Percentiles rank a stretch among this genome's conserved stretches.
These are phyloP conservation scores for Cantharis flavilabris DNA, from an alignment of 2,888 invertebrate genomes.

Conservation along the genomic window DNA sequence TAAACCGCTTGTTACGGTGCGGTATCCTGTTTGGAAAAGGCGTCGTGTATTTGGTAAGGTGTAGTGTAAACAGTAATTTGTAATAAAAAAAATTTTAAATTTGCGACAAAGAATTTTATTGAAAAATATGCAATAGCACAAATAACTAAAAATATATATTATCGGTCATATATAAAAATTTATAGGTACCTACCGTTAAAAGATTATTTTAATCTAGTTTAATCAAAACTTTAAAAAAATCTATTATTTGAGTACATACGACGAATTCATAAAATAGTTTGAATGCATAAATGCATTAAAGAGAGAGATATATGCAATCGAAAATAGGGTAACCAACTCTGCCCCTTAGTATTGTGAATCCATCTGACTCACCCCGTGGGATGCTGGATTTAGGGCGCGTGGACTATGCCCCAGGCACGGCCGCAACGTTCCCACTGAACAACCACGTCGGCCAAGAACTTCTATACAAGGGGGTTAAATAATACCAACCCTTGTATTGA, in stretches of 20 bases:
- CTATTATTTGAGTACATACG: constrained; percentile 27
- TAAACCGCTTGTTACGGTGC: constrained; percentile 14
- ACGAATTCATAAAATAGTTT: constrained; percentile 19
- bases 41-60: constrained; percentile 3
- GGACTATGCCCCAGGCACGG: constrained; percentile 35
- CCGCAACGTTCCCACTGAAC: constrained; percentile 57
- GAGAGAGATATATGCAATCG: constrained; percentile 12
- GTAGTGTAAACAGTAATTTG: neutral
- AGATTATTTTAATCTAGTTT: neutral
- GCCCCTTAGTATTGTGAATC: constrained; percentile 30
- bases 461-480: constrained; percentile 28
- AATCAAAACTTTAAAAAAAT: constrained; percentile 20
- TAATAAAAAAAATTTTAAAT: neutral
- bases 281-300: constrained; percentile 13
- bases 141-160: no score
- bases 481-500: constrained; percentile 31
- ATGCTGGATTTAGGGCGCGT: constrained; percentile 39
- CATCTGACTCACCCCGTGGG: constrained; percentile 40
- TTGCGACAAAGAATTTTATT: neutral
- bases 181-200: no score
- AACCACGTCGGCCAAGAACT: constrained; percentile 54
- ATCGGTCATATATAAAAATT: no score
- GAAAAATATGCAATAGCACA: no score
- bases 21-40: constrained; percentile 15
- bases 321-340: constrained; percentile 21